Conservation (phyloP, 1,140 invertebrate genomes). For the Gonatopus flavifemur region DNA sequence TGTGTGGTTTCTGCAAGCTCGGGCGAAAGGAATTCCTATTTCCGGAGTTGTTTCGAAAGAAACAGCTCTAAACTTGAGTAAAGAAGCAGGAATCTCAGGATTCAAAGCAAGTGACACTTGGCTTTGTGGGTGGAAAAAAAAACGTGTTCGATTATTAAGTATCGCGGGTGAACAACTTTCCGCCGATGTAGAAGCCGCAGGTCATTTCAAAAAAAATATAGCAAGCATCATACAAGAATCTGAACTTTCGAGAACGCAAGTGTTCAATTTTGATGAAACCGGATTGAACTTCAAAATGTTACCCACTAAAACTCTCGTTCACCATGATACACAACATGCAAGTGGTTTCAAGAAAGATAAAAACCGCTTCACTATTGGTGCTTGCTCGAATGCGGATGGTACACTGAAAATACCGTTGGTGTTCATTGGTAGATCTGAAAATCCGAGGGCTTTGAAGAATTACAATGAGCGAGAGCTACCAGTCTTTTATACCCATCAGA, state of each 20-base stretch:
- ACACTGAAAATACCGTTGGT: slow-evolving; percentile 23
- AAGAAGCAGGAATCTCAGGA: too few relatives aligned
- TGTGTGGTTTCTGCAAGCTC: too few relatives aligned
- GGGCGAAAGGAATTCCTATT: too few relatives aligned
- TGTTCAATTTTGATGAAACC: slow-evolving; percentile 10
- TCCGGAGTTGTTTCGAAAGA: too few relatives aligned
- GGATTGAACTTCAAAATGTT: slow-evolving; percentile 1
- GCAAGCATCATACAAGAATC: not conserved
- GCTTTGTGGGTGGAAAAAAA: too few relatives aligned
- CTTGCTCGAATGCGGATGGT: slow-evolving; percentile 29
- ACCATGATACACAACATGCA: not conserved
- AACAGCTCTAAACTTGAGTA: too few relatives aligned
- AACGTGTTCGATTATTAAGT: not conserved
- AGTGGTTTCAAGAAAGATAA: slow-evolving; percentile 18
- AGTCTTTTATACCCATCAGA: slow-evolving; percentile 27
- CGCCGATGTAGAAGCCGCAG: slow-evolving; percentile 7
- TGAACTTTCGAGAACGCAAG: slow-evolving; percentile 5
- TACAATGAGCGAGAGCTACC: slow-evolving; percentile 16
- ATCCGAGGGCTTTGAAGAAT: slow-evolving; percentile 27
- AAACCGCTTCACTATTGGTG: slow-evolving; percentile 17
- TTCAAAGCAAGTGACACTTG: too few relatives aligned
- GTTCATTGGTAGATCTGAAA: slow-evolving; percentile 30
- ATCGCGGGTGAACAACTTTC: slow-evolving; percentile 9
- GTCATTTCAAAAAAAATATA: slow-evolving; percentile 3
- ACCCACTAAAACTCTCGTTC: slow-evolving; percentile 6